These are phyloP conservation scores for Rhingia campestris DNA, from an alignment of 2,888 invertebrate genomes.

Conservation along the genomic window DNA sequence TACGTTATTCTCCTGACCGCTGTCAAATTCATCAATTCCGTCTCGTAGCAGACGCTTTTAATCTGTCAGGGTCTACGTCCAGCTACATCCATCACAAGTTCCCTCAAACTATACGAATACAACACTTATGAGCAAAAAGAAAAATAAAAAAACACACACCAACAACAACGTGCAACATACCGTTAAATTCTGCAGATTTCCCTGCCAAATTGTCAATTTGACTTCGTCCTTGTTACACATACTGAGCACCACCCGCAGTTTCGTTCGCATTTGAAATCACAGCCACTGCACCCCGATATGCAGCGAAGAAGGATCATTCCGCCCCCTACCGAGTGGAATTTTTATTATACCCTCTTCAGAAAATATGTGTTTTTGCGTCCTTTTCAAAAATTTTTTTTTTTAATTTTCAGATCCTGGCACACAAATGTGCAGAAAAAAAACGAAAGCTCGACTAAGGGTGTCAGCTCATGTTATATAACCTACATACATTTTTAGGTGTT, in stretches of 20 bases:
- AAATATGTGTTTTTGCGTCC: slow-evolving; percentile 20
- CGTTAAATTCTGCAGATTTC: slow-evolving; percentile 52
- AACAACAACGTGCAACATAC: slow-evolving; percentile 34
- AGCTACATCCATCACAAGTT: slow-evolving; percentile 17
- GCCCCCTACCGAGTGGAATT: slow-evolving; percentile 22
- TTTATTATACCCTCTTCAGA: slow-evolving; percentile 57
- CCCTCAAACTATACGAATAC: neutral
- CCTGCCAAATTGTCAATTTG: slow-evolving; percentile 68
- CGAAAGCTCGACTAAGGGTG: slow-evolving; percentile 13
- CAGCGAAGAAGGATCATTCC: slow-evolving; percentile 9
- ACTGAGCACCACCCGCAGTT: slow-evolving; percentile 39
- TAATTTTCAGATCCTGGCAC: neutral
- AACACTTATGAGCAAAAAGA: slow-evolving; percentile 40
- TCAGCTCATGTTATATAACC: slow-evolving; percentile 62
- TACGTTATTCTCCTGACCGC: neutral
- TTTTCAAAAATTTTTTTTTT: neutral
- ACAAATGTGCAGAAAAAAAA: neutral
- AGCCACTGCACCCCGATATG: slow-evolving; percentile 3
- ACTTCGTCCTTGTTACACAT: slow-evolving; percentile 63
- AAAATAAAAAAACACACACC: neutral
- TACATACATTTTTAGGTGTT: slow-evolving; percentile 43
- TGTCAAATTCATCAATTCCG: slow-evolving; percentile 12
- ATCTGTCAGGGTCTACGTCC: slow-evolving; percentile 10
- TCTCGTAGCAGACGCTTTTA: slow-evolving; percentile 6
- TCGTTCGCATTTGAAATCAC: slow-evolving; percentile 43